Conservation (phyloP, 2,888 invertebrate species). For the Bellardia pandia region DNA sequence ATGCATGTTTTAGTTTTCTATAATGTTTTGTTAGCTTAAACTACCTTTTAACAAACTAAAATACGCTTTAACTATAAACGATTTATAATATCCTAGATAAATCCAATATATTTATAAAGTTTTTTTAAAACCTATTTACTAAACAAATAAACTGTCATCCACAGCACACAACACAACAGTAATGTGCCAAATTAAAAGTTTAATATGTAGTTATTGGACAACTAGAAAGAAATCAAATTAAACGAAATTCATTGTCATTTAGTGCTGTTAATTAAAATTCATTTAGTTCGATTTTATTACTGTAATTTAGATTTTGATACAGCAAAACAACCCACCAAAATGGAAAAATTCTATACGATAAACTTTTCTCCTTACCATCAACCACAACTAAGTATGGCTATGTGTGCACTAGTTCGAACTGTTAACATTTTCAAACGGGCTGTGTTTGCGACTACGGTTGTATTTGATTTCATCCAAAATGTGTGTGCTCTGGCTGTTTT, state of each 20-base stretch:
- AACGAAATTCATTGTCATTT: slow-evolving; percentile 30
- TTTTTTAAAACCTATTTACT: neutral
- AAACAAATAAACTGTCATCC: neutral
- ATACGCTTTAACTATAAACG: too few relatives aligned
- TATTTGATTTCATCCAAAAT: slow-evolving; percentile 37
- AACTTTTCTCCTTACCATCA: slow-evolving; percentile 67
- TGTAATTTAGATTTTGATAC: slow-evolving; percentile 43
- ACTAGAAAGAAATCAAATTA: slow-evolving; percentile 21
- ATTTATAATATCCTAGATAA: too few relatives aligned
- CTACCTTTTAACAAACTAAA: too few relatives aligned
- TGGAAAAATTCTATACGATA: slow-evolving; percentile 30
- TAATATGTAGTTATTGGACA: slow-evolving; percentile 7
- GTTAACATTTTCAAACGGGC: neutral
- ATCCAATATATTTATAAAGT: neutral
- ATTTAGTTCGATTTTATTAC: slow-evolving; percentile 65
- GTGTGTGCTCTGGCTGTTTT: neutral
- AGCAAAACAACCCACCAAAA: neutral
- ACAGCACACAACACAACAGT: neutral
- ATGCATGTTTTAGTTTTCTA: too few relatives aligned
- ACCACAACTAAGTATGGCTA: slow-evolving; percentile 10
- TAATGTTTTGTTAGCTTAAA: too few relatives aligned
- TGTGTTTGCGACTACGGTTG: neutral
- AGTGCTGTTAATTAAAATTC: slow-evolving; percentile 64
- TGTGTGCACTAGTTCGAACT: neutral
- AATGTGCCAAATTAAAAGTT: neutral